Evolutionary conservation across 2,113 vertebrate genomes (phyloP), one percentile per base, ranked within the genome.

Genomic region (Trematomus loennbergii): DNA sequence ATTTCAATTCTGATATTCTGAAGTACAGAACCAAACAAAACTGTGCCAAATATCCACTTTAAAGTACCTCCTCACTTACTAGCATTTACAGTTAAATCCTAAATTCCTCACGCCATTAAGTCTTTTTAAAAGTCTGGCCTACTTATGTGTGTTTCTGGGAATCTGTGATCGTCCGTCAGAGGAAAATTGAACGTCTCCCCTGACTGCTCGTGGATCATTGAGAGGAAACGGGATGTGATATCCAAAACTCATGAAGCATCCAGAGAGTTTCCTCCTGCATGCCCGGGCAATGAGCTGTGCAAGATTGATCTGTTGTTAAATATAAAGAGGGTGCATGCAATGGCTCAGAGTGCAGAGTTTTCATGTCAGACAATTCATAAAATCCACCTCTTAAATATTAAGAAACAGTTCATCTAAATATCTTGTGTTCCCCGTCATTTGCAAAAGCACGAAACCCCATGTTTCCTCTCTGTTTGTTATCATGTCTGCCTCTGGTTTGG

Each of bases 211-310:
- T 64, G 81, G 64, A 87, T 86, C 83, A 73, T 78, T 83, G 60
- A 29, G 53, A 73, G 60, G 67, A 71, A 77, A 73, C 70, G 79
- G 81, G 78, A 87, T 82, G 63, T 11, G 55, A 70, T 75, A 74
- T 49, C 66, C 87, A 70, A 66, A 84, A 81, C 69, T 79, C 53
- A 78, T 53, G 67, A 69, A 68, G 73, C 81, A 50, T 87, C 60
- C 76, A 77, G 69, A 12, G 36, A 75, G 80, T 80, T 18, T 49
- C 22, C 61, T 87, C 74, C 66, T 66, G 69, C 79, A 79, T 78
- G 89, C 70, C 90, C 68, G 75, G 78, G 74, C 82, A 71, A 22
- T 64, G 77, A 89, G 63, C 82, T 68, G 0, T 67, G 75, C 33
- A 6, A 57, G 63, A 81, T 84, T 72, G 77, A 80, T 82, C 81